Evolutionary conservation across 2,888 invertebrate species (phyloP).

Genomic region (Athalia rosae): DNA sequence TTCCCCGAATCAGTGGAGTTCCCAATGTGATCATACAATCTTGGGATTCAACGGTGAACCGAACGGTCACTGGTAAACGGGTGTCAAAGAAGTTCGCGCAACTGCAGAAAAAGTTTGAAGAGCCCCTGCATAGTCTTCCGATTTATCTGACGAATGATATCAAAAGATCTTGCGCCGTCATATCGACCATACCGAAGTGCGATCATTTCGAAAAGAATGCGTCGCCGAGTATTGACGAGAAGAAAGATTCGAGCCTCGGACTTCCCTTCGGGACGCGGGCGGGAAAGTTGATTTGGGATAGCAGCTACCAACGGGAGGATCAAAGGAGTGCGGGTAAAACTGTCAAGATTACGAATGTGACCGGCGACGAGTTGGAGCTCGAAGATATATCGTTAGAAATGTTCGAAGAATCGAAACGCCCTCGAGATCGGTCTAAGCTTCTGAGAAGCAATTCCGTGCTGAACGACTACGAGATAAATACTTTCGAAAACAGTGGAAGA

Average conservation of each 20-base stretch:
- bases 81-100: not conserved
- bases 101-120: not conserved
- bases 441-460: slow-evolving; percentile 61
- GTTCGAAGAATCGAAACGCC: slow-evolving; percentile 4
- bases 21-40: too few relatives aligned
- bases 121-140: not conserved
- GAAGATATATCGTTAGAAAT: slow-evolving; percentile 8
- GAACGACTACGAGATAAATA: slow-evolving; percentile 60
- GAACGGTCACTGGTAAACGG: too few relatives aligned
- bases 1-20: not conserved
- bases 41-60: too few relatives aligned
- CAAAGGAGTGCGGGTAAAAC: not conserved
- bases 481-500: slow-evolving; percentile 57
- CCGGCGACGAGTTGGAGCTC: slow-evolving; percentile 30
- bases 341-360: not conserved
- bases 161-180: slow-evolving; percentile 58
- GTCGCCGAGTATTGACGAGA: not conserved
- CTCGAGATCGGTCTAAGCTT: slow-evolving; percentile 48
- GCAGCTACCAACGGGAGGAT: slow-evolving; percentile 11
- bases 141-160: not conserved
- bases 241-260: not conserved
- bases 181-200: slow-evolving; percentile 67
- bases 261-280: slow-evolving; percentile 3
- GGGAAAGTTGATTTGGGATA: not conserved
- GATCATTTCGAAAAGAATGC: slow-evolving; percentile 49